Evolutionary conservation across 2,888 invertebrate genomes (phyloP), one percentile per base, ranked within the genome.

Genomic region (Pollenia angustigena): DNA sequence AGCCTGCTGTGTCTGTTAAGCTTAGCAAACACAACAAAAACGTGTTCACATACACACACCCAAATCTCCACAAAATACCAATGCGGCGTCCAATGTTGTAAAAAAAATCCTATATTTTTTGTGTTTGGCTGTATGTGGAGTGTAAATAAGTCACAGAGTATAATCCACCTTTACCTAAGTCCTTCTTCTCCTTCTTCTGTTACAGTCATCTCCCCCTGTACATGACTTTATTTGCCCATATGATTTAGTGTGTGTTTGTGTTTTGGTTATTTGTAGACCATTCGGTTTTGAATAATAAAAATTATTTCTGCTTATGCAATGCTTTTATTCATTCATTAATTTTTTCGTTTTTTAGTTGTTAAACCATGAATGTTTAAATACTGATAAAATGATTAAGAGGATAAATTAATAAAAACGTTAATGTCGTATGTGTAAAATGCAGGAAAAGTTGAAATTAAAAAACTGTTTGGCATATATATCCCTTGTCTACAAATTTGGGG

Each of bases 311-410:
- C 72, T 75, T 80, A 42, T 85, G 79, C 69, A 79, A 75, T 78
- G 60, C 66, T 72, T 66, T 60, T 42, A 69, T 18, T 56, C 14
- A 64, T 56, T 56, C 50, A 40, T 74, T 72, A 16, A 2, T 23
- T 23, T 42, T 81, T 64, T 32, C 18, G 14, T 64, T 66, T 72
- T 44, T 84, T 50, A 14, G 9, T 64, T 71, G 23, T 54, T 64
- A 56, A 81, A 58, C 16, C 14, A 46, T 52, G 69, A 80, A 68
- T 81, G 71, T 76, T 83, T 76, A 76, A 86, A 86, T 80, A 71
- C 74, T 74, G 75, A 83, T 83, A 68, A 80, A 44, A 58, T 42
- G 62, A 83, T 72, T 58, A 66, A 58, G 18, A 52, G 78, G 62
- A 71, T 71, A 16, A 40, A 48, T 71, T n/a, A 40, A n/a, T 42